Percentiles rank a stretch among this genome's conserved stretches.
Conservation (phyloP, 2,888 invertebrate genomes). For the Limnephilus lunatus region DNA sequence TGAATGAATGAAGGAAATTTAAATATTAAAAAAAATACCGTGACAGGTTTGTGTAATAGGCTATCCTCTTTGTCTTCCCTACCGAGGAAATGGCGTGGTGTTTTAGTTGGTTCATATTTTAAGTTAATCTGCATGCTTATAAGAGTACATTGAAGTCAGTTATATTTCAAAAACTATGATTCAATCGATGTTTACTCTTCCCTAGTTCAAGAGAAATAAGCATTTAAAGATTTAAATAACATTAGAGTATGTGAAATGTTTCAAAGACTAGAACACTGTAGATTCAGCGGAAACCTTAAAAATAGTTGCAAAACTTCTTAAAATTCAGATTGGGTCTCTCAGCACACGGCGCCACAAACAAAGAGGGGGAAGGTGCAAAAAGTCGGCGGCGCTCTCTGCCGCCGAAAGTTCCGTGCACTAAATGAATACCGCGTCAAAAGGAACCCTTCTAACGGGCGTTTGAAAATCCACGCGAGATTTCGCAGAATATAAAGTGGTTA, state of each 20-base stretch:
- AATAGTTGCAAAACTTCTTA: neutral
- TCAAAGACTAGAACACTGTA: neutral
- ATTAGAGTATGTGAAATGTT: neutral
- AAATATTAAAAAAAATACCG: too few species aligned
- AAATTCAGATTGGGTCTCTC: conserved; percentile 14
- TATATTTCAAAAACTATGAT: too few species aligned
- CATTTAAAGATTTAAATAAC: neutral
- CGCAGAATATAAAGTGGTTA: conserved; percentile 30
- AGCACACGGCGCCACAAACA: neutral
- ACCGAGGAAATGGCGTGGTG: too few species aligned
- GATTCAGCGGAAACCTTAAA: conserved; percentile 1
- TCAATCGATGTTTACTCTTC: neutral
- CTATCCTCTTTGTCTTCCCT: too few species aligned
- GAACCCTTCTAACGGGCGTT: conserved; percentile 18
- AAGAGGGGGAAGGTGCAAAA: neutral
- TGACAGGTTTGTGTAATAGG: too few species aligned
- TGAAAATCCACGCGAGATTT: conserved; percentile 24
- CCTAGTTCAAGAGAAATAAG: neutral
- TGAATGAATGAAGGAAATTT: too few species aligned
- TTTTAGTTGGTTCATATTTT: too few species aligned
- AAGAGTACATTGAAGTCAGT: too few species aligned
- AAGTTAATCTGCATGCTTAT: too few species aligned
- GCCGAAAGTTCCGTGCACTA: conserved; percentile 17
- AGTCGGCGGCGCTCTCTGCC: neutral
- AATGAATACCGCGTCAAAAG: conserved; percentile 40